Base-by-base conservation (phyloP, 2,113 vertebrate species). In the Erpornis zantholeuca region DNA sequence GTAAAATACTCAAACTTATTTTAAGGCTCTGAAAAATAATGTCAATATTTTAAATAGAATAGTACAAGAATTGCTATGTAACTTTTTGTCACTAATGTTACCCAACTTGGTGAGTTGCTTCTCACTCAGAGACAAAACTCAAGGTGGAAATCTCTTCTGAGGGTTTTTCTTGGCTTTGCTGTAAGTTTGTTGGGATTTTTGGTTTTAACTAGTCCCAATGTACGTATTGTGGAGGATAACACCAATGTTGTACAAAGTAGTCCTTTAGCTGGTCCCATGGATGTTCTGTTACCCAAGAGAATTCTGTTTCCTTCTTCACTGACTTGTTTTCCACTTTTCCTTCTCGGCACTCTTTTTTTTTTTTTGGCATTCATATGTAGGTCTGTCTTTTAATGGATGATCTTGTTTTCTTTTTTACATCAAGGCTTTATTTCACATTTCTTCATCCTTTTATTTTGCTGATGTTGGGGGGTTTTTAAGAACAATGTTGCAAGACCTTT, bases 381-480 rank as follows among this genome's bases (percentile, higher is more conserved):
- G 3, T 52, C 45, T 92, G 54, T 12, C 38, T 36, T 47, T 35
- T 52, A 83, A 28, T 24, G 17, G 31, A 64, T 31, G 33, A 36
- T 60, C 10, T 33, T 24, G 3, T 59, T 68, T 61, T 54, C 11
- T 18, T 12, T 52, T 35, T 47, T n/a, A 20, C 12, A 17, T 57
- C 22, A 44, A 52, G 16, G 10, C 1, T 1, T 23, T 16, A 2
- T 42, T 83, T 85, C 27, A 16, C 2, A 2, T 42, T 71, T 80
- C 35, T 71, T 54, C 20, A 28, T 49, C 11, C 11, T 33, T 57
- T 54, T 24, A 12, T 20, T 40, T 66, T 57, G 9, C 35, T 16
- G 1, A 5, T 50, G 4, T 49, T 45, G 10, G 24, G 13, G 1
- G 0, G 6, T 31, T 42, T 76, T 72, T 28, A 42, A 52, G 36